A percentile compares a stretch with the other conserved stretches of the same genome.
These are phyloP conservation scores for Tigriopus californicus DNA, from an alignment of 2,888 invertebrate species.

Conservation along the genomic window DNA sequence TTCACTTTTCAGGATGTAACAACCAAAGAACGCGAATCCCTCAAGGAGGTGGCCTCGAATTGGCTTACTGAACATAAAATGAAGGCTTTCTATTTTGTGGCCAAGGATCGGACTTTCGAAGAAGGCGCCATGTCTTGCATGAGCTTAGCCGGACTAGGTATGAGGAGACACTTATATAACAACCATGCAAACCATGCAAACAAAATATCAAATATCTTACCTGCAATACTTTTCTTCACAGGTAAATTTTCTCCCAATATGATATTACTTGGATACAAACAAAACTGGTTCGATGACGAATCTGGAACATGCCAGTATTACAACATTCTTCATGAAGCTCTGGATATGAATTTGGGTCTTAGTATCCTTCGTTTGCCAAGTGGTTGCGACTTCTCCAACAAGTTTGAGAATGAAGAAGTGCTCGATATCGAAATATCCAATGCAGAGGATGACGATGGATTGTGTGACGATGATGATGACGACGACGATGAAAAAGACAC, in stretches of 20 bases:
- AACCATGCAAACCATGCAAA: too few species aligned
- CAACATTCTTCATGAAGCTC: slow-evolving; percentile 47
- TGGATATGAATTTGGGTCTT: slow-evolving; percentile 82
- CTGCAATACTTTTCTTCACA: too few species aligned
- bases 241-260: slow-evolving; percentile 85
- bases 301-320: neutral
- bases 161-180: too few species aligned
- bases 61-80: slow-evolving; percentile 66
- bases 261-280: slow-evolving; percentile 79
- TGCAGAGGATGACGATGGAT: neutral
- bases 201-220: too few species aligned
- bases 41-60: slow-evolving; percentile 48
- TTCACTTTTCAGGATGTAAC: too few species aligned
- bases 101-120: slow-evolving; percentile 33
- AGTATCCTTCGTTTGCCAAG: slow-evolving; percentile 70
- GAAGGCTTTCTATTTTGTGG: slow-evolving; percentile 73
- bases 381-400: slow-evolving; percentile 51
- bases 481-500: slow-evolving; percentile 11
- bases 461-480: slow-evolving; percentile 14
- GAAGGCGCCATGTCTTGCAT: slow-evolving; percentile 65
- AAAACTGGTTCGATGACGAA: slow-evolving; percentile 22
- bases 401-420: slow-evolving; percentile 26
- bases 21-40: slow-evolving; percentile 17
- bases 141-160: slow-evolving; percentile 73
- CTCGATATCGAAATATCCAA: neutral